Base-by-base conservation (phyloP, 1,140 invertebrate species). In the Catajapyx aquilonaris region DNA sequence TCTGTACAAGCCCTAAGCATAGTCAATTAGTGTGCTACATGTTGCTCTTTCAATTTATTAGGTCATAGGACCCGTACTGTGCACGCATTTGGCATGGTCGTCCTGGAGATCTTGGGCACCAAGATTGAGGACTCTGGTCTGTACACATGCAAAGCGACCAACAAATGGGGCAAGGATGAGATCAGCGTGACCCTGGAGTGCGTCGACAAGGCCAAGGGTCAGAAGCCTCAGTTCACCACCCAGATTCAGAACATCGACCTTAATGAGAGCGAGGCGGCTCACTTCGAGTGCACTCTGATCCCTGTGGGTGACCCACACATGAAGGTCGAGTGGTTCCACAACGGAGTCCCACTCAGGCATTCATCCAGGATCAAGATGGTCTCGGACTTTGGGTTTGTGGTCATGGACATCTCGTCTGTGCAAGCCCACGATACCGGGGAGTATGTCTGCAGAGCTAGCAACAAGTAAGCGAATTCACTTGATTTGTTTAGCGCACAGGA, bases 261-360 rank as follows among this genome's bases (percentile, higher is more conserved):
- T 17, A 83, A 86, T 52, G 87, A 94, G 57, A 81, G 84, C 1
- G 79, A 88, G 54, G 78, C 81, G 0, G 84, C 81, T 37, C 86
- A 93, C 60, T 86, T 93, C 49, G 86, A 93, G 58, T 90, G 83
- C 48, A 87, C 81, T 4, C 59, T 93, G 18, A 71, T 87, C 16
- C 87, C 87, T 3, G 77, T 86, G n/a, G 80, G 80, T 39, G 87
- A 94, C 63, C 84, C 86, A 7, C 70, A 81, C n/a, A 71, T 94
- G 59, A 83, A 81, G 51, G 81, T 95, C 13, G 88, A 94, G 61
- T 95, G 88, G 88, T 91, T 85, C 57, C 81, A 91, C 44, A 88
- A 94, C 53, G 84, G 83, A 4, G 66, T 81, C 49, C 81, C 81
- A 18, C 51, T 93, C 31, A 66, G 78, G 34, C 81, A 91, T 48